Evolutionary conservation across 2,888 invertebrate species (phyloP), one percentile per base, ranked within the genome.

Genomic region (Parnassius apollo): DNA sequence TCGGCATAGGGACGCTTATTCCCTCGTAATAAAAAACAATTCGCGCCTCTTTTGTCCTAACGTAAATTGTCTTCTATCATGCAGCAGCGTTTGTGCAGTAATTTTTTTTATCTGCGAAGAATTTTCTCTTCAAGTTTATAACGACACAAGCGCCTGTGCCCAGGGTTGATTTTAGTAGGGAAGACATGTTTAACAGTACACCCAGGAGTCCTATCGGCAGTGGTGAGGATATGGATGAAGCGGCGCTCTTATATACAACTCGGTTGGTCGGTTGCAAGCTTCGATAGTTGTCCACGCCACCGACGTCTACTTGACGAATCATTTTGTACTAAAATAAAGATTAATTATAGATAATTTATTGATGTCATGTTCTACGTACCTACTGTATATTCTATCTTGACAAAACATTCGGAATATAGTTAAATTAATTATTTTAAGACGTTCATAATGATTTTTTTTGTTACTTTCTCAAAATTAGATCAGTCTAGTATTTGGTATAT

Each of bases 261-360:
- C 91, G 81, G 68, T 85, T 81, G 8, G 75, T 68, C 0, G 83
- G 71, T 57, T 93, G 93, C 1, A 86, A 75, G 11, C 87, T 85
- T 12, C 93, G 80, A 77, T 88, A 91, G 81, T 93, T 93, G 75
- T 81, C 81, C 12, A 82, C 74, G 13, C 83, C 83, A 1, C 86
- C 88, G 0, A 91, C 75, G 66, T 89, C 76, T 0, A 83, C 84
- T 65, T 76, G 77, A 68, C 79, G 83, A 72, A 91, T 77, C 10
- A 75, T 62, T 62, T 83, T 83, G 80, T 85, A 90, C 91, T 91
- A 80, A 61, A 62, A 50, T 50, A 54, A 49, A 57, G 63, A 46
- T 18, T 46, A n/a, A n/a, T n/a, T n/a, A n/a, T n/a, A n/a, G 42
- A 46, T 10, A 49, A 7, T 35, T 54, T 57, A 9, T 57, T 46